phyloP scores from a whole-genome alignment of 2,888 invertebrate genomes.

The Pharmacophagus antenor region DNA sequence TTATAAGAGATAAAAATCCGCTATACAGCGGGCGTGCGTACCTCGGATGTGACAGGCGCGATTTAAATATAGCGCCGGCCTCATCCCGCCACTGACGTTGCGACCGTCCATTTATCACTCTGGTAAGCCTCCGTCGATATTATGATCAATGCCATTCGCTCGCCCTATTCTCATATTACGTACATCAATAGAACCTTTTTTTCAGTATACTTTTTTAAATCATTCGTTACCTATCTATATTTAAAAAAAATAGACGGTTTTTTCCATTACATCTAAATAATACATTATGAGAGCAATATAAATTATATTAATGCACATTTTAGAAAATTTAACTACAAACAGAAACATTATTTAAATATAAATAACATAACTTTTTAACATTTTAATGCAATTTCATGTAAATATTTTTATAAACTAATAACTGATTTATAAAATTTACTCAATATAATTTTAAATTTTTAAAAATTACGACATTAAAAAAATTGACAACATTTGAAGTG shows the following conservation, averaged over 20 bases:
- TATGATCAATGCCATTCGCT: conserved; percentile 79
- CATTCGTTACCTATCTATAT: too few relatives aligned
- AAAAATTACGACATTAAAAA: neutral
- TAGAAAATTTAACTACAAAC: too few relatives aligned
- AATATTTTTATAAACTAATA: too few relatives aligned
- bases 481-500: neutral
- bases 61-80: conserved; percentile 76
- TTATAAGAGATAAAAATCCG: conserved; percentile 25
- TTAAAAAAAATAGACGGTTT: too few relatives aligned
- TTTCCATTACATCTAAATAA: too few relatives aligned
- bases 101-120: conserved; percentile 77
- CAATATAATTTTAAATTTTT: too few relatives aligned
- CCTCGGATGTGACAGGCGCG: conserved; percentile 70
- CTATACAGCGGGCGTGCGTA: conserved; percentile 35
- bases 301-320: too few relatives aligned
- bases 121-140: conserved; percentile 79
- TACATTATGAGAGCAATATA: too few relatives aligned
- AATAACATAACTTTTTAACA: neutral
- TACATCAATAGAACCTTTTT: conserved; percentile 35
- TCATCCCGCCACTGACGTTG: conserved; percentile 71
- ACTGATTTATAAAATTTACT: too few relatives aligned
- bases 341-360: too few relatives aligned
- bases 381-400: neutral
- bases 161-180: conserved; percentile 48
- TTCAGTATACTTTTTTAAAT: neutral